Evolutionary conservation across 1,140 invertebrate genomes (phyloP), one percentile per base, ranked within the genome.

Genomic region (Papilio glaucus): DNA sequence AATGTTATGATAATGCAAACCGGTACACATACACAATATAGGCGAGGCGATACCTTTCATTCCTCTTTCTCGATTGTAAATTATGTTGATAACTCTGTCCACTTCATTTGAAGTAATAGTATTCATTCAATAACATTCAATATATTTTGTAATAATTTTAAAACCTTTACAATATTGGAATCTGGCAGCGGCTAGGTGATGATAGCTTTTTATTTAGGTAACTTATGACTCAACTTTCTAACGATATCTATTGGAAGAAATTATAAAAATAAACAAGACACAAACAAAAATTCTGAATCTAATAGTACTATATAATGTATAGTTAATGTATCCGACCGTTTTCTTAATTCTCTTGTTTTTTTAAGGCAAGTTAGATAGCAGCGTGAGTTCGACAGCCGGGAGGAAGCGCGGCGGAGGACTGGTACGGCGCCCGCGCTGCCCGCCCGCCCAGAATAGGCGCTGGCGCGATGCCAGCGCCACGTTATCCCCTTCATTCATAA

Each of bases 401-500:
- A 77, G 79, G 68, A 75, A 73, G 63, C 87, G 84, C 88, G 85
- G 83, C 87, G 85, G 71, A 69, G 71, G 78, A 90, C 89, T 91
- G 88, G 83, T 74, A 65, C 70, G 81, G 88, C 88, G 85, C 85
- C 75, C 77, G 86, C 87, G 88, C 82, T 77, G 75, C 85, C 83
- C 86, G 82, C 82, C 82, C 83, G 83, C 87, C 86, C 84, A 85
- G 85, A 92, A 91, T 92, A 91, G 71, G 77, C 45, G 45, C 81
- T 92, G 89, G 90, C 90, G 79, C 7, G 4, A 12, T 53, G 84
- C 90, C 90, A 91, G 84, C 81, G 77, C 74, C 63, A 24, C 63
- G 63, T 68, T 68, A 45, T 82, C 76, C 79, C 75, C 81, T 79
- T 82, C 90, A 92, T 92, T 92, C 90, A 92, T 87, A 84, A 92